Evolutionary conservation across 2,797 vertebrate genomes (phyloP).

Genomic region (Sebastes miniatus): DNA sequence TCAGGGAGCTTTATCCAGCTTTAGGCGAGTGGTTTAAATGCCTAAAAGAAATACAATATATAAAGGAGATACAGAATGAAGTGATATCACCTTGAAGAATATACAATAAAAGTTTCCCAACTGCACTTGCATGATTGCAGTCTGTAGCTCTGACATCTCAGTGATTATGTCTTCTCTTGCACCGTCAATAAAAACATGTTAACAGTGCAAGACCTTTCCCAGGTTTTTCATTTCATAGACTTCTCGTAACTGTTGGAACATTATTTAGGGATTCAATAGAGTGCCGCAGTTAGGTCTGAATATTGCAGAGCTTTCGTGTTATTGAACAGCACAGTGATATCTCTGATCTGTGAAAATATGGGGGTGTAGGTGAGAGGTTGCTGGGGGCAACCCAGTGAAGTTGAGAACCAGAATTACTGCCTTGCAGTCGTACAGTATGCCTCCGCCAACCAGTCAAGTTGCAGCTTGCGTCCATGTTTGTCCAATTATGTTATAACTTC

Average conservation of each 20-base stretch:
- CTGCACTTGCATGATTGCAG: constrained; percentile 20
- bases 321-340: constrained; percentile 22
- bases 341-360: constrained; percentile 29
- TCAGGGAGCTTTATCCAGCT: constrained; percentile 21
- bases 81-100: background rate
- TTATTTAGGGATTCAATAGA: constrained; percentile 5
- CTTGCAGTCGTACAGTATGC: too few species aligned
- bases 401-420: background rate
- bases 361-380: background rate
- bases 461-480: too few species aligned
- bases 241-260: constrained; percentile 7
- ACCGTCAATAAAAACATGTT: background rate
- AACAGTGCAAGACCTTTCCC: background rate
- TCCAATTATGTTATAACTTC: too few species aligned
- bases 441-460: too few species aligned
- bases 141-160: constrained; percentile 15
- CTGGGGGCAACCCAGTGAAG: constrained; percentile 2
- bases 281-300: constrained; percentile 16
- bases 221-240: background rate
- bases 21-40: constrained; percentile 9
- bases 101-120: background rate
- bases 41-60: constrained; percentile 11
- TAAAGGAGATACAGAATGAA: constrained; percentile 7
- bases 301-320: constrained; percentile 17
- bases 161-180: background rate